Conservation (phyloP, 1,140 invertebrate genomes). For the Manduca sexta region DNA sequence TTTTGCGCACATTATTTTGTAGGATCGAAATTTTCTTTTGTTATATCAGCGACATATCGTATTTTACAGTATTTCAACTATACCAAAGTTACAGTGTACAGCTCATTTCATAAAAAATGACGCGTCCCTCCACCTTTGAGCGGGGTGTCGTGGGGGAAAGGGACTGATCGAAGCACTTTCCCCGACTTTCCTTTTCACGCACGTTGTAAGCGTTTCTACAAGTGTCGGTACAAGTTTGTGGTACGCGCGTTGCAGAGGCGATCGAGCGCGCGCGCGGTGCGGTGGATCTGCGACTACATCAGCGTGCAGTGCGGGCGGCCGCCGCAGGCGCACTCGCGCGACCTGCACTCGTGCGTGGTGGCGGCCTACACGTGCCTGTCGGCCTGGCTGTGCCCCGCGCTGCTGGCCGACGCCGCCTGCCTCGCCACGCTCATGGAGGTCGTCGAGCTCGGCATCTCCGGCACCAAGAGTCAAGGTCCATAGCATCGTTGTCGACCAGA, state of each 20-base stretch:
- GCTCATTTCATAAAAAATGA: too few relatives aligned
- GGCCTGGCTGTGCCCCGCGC: constrained; percentile 84
- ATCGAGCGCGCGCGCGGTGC: constrained; percentile 93
- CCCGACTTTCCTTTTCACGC: too few relatives aligned
- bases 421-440: constrained; percentile 95
- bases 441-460: constrained; percentile 97
- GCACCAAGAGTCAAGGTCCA: constrained; percentile 86
- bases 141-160: too few relatives aligned
- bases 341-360: constrained; percentile 98
- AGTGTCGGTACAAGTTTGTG: background rate
- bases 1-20: too few relatives aligned
- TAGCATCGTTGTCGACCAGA: too few relatives aligned
- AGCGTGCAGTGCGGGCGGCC: constrained; percentile 96
- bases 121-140: too few relatives aligned
- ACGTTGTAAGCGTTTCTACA: too few relatives aligned
- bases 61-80: too few relatives aligned
- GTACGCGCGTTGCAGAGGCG: constrained; percentile 76
- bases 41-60: too few relatives aligned
- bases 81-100: too few relatives aligned
- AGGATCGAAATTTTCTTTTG: too few relatives aligned
- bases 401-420: constrained; percentile 94
- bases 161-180: too few relatives aligned
- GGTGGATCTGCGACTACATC: constrained; percentile 99
- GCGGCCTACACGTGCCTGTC: constrained; percentile 94
- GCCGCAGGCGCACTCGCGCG: constrained; percentile 95